These are phyloP conservation scores for Coracias cyanogaster DNA, from an alignment of 2,797 vertebrate species.

Conservation along the genomic window DNA sequence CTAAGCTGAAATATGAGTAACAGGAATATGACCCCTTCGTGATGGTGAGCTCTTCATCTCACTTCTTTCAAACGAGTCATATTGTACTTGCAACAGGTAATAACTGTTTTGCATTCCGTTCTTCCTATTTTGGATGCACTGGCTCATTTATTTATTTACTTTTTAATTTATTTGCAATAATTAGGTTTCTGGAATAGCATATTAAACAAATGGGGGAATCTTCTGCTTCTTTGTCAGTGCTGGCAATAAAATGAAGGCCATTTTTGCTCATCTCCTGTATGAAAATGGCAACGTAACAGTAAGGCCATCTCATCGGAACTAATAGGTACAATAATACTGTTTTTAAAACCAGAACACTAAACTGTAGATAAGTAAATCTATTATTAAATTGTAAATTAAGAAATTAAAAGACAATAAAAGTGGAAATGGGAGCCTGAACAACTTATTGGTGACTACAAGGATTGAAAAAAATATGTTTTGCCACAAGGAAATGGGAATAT, in stretches of 20 bases:
- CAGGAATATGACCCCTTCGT: not conserved
- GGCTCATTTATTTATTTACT: not conserved
- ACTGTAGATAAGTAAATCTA: not conserved
- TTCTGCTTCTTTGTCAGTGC: not conserved
- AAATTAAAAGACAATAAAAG: not conserved
- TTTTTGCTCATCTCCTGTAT: not conserved
- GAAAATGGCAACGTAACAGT: not conserved
- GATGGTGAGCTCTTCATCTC: not conserved
- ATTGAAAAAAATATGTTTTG: not conserved
- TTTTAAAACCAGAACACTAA: not conserved
- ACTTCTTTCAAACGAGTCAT: not conserved
- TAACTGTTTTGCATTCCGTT: not conserved
- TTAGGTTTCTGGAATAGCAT: not conserved
- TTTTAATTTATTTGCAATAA: constrained; percentile 7
- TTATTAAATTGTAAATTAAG: not conserved
- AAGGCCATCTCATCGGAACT: not conserved
- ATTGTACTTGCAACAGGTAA: not conserved
- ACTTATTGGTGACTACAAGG: not conserved
- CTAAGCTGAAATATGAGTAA: not conserved
- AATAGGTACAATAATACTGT: not conserved
- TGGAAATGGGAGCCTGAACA: not conserved
- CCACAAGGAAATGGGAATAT: not conserved
- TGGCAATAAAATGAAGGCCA: not conserved
- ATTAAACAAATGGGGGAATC: not conserved
- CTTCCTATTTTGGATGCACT: not conserved